A percentile compares a stretch with the other conserved stretches of the same genome.
These are phyloP conservation scores for Pogonognathellus flavescens DNA, from an alignment of 1,140 invertebrate genomes.

Conservation along the genomic window DNA sequence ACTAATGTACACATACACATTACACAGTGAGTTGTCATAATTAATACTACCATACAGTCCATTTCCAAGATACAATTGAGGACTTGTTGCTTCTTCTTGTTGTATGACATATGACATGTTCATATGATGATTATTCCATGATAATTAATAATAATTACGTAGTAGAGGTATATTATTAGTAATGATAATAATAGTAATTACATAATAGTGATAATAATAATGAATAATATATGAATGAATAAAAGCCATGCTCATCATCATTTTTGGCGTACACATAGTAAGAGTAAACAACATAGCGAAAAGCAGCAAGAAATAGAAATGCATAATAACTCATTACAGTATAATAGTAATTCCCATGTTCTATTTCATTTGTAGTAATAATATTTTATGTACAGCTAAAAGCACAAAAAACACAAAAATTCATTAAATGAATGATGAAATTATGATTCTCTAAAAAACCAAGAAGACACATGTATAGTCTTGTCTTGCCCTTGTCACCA, in stretches of 20 bases:
- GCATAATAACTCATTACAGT: background rate
- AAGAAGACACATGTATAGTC: background rate
- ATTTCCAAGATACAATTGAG: background rate
- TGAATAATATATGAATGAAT: conserved; percentile 10
- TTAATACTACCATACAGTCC: conserved; percentile 23
- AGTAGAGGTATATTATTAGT: background rate
- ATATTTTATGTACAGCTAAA: conserved; percentile 33
- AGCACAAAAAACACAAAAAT: background rate
- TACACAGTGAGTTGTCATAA: background rate
- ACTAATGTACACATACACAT: background rate
- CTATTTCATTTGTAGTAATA: conserved; percentile 9
- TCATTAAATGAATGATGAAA: background rate
- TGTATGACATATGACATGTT: background rate
- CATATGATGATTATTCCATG: no score
- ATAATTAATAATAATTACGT: conserved; percentile 1
- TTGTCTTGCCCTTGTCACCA: background rate
- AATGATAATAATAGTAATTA: conserved; percentile 1
- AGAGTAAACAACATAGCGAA: conserved; percentile 8
- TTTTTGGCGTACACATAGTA: conserved; percentile 14
- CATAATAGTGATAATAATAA: background rate
- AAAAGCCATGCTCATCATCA: conserved; percentile 32
- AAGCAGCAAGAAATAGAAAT: conserved; percentile 25
- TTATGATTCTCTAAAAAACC: background rate
- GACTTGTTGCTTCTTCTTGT: background rate
- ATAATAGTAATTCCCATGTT: conserved; percentile 5